Percentiles rank a stretch among this genome's conserved stretches.
Conservation (phyloP, 2,888 invertebrate genomes). For the Glyphotaelius pellucidus region DNA sequence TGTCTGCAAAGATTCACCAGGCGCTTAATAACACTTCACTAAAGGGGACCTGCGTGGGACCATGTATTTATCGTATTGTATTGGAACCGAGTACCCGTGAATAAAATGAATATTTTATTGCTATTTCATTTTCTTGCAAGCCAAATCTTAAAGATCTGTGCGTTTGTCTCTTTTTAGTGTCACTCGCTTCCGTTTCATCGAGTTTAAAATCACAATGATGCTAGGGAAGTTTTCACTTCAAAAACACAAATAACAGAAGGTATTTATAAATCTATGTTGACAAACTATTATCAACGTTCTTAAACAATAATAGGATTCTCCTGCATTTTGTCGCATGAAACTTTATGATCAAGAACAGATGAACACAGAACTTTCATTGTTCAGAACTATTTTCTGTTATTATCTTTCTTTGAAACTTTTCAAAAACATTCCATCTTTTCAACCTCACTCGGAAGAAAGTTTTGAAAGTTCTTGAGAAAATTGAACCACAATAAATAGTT, state of each 20-base stretch:
- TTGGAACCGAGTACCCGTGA: no score
- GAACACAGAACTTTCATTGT: neutral
- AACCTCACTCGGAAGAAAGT: neutral
- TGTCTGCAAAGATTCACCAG: no score
- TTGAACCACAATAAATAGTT: neutral
- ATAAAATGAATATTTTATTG: no score
- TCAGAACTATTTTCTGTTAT: neutral
- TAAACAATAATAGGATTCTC: neutral
- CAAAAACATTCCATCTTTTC: neutral
- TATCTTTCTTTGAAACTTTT: neutral
- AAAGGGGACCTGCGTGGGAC: no score
- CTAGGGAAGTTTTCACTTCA: no score
- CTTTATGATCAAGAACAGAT: neutral
- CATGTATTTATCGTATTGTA: no score
- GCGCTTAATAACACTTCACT: no score
- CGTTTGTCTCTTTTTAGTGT: no score
- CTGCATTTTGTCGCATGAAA: neutral
- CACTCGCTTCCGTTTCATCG: no score
- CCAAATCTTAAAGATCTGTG: no score
- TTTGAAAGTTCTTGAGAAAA: neutral
- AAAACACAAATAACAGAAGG: neutral
- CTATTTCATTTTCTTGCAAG: no score
- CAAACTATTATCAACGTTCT: neutral
- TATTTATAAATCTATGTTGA: neutral
- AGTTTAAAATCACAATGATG: no score